Base-by-base conservation (phyloP, 2,888 invertebrate genomes). In the Ephialtes manifestator region DNA sequence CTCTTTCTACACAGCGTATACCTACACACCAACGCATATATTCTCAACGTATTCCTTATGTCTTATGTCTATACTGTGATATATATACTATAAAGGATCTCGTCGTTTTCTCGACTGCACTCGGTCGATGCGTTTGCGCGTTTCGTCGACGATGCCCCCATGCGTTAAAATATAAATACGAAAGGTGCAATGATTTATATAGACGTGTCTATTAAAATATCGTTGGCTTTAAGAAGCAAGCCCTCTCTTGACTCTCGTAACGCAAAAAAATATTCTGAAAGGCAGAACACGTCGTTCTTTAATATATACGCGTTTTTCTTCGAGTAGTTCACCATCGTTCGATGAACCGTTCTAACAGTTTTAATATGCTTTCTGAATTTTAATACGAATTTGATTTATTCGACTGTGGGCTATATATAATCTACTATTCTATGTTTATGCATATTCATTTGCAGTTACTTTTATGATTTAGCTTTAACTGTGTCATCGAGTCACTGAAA, bases 181-280 rank as follows among this genome's bases (percentile, higher is more conserved):
- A 85, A 74, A 88, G 81, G 55, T 72, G 65, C 81, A 63, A 83
- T 90, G 90, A 90, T 90, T 90, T 90, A 90, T 87, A 86, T 84
- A 87, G 87, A 90, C 88, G 87, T 87, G 89, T 90, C 88, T 89
- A 87, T 89, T 89, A 89, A 68, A 78, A 78, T 68, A 78, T 78
- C 78, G 68, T 67, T 43, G 43, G 55, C 48, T 20, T 55, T 71
- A 24, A 55, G 75, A 51, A 20, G 31, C 35, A 31, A 74, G 46
- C 15, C 35, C 31, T 46, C 63, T 35, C 60, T 35, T 31, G n/a
- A 31, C n/a, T 60, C 60, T 46, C 18, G 63, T 31, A 51, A 63
- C 18, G 51, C 75, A 20, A 31, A 35, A 35, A 51, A 63, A 48
- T 31, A 51, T 63, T 31, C 63, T 31, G 63, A 51, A 75, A 35